Evolutionary conservation across 2,888 invertebrate genomes (phyloP).

Genomic region (Nezara viridula): DNA sequence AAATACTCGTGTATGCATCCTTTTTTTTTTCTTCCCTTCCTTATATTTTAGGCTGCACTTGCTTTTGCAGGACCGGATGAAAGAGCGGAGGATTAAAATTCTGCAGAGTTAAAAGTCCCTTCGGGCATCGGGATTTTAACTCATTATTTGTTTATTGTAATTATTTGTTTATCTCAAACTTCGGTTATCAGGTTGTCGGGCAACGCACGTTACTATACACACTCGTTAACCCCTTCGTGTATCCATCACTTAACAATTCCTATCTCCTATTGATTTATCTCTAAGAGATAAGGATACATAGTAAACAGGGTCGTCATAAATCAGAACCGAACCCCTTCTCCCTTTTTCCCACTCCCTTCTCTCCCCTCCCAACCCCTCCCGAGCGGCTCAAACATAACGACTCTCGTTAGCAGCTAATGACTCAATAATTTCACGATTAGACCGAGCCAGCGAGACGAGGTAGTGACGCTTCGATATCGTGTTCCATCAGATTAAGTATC

Average conservation of each 20-base stretch:
- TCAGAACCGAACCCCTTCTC: not conserved
- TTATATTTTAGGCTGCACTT: no score
- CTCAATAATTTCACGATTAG: not conserved
- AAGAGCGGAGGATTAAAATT: no score
- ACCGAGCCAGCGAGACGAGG: not conserved
- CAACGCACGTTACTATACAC: no score
- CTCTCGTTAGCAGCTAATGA: not conserved
- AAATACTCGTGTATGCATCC: no score
- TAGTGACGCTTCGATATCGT: not conserved
- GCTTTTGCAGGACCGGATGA: no score
- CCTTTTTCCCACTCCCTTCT: not conserved
- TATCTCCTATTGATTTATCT: not conserved
- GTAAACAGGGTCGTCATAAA: not conserved
- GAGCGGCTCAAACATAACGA: not conserved
- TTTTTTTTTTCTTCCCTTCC: no score
- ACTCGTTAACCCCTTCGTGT: no score
- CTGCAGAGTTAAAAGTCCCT: no score
- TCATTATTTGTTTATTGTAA: no score
- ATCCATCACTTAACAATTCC: not conserved
- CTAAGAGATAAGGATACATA: not conserved
- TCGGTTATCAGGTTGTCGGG: no score
- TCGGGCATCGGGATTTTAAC: no score
- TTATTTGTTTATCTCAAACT: no score
- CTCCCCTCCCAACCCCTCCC: not conserved
- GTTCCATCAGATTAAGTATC: not conserved